Percentiles rank a stretch among this genome's conserved stretches.
Evolutionary conservation across 1,140 invertebrate genomes (phyloP).

Genomic region (Heliconius hewitsoni): DNA sequence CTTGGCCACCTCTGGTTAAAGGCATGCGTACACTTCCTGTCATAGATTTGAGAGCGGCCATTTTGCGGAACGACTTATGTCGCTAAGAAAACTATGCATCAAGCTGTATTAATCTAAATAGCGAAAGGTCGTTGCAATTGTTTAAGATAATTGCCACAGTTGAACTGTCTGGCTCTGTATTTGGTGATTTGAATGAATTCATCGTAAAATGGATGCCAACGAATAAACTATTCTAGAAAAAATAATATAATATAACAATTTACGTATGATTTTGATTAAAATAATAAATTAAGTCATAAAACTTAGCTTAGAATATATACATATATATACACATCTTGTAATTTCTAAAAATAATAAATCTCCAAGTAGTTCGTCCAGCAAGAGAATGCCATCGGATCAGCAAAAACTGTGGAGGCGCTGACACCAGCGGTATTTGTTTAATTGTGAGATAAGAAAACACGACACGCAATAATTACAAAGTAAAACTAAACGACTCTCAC

Average conservation of each 20-base stretch:
- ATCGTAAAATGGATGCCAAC: neutral
- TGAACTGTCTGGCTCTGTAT: neutral
- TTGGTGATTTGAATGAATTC: neutral
- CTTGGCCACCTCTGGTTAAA: slow-evolving; percentile 63
- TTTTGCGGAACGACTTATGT: slow-evolving; percentile 52
- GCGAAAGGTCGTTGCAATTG: slow-evolving; percentile 3
- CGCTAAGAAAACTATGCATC: slow-evolving; percentile 39
- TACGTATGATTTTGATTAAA: neutral
- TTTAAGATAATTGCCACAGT: neutral
- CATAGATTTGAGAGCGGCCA: slow-evolving; percentile 67
- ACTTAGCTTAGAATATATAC: neutral
- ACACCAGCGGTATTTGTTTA: slow-evolving; percentile 42
- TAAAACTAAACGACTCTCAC: slow-evolving; percentile 37
- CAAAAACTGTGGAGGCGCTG: slow-evolving; percentile 31
- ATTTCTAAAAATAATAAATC: slow-evolving; percentile 28
- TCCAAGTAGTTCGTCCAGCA: neutral
- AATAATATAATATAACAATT: neutral
- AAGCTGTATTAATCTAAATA: slow-evolving; percentile 25
- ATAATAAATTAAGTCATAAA: neutral
- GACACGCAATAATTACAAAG: slow-evolving; percentile 45
- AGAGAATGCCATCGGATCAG: slow-evolving; percentile 24
- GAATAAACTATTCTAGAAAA: neutral
- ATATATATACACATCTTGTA: neutral
- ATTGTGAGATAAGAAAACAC: slow-evolving; percentile 39
- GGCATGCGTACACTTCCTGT: slow-evolving; percentile 71